Base-by-base conservation (phyloP, 2,113 vertebrate species). In the Vimba vimba region DNA sequence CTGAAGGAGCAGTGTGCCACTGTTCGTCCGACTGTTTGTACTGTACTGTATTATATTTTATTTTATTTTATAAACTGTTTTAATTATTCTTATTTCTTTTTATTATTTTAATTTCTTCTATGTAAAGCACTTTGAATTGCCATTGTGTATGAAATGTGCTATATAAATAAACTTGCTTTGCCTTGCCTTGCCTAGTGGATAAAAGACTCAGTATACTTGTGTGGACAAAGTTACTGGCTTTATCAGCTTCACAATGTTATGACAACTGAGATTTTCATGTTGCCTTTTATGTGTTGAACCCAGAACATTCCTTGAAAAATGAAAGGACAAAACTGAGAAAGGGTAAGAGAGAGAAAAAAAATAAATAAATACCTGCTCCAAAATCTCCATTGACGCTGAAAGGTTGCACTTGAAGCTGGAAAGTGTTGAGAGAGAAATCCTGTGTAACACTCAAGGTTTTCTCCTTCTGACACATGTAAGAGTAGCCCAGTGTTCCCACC, bases 381-480 rank as follows among this genome's bases (percentile, higher is more conserved):
- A 99, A 99, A 89, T 93, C 90, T 57, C 93, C 95, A 0, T 89
- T 92, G 3, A 99, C 84, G 23, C 90, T 94, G 57, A 99, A 99
- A 11, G 97, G 97, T 91, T 99, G 98, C 91, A 99, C 88, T 92
- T 97, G 95, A 86, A 99, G 91, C 45, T 94, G 90, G 92, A 97
- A 97, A 39, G 96, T 85, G 87, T 97, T 97, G 92, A 99, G 87
- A 19, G 95, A 91, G 33, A 95, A 92, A 3, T 86, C 19, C 4
- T 87, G 59, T 0, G 89, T 91, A 89, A 99, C 93, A 0, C 15
- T 71, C 59, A 99, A 89, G 5, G 84, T 96, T 84, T 98, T 96
- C 91, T 97, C 94, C 0, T 94, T 85, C 0, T 85, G 95, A 89
- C 98, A 99, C 94, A 93, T 96, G 92, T 98, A 99, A 0, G 98